A percentile compares a stretch with the other conserved stretches of the same genome.
These are phyloP conservation scores for Pecten maximus DNA, from an alignment of 2,888 invertebrate species.

Conservation along the genomic window DNA sequence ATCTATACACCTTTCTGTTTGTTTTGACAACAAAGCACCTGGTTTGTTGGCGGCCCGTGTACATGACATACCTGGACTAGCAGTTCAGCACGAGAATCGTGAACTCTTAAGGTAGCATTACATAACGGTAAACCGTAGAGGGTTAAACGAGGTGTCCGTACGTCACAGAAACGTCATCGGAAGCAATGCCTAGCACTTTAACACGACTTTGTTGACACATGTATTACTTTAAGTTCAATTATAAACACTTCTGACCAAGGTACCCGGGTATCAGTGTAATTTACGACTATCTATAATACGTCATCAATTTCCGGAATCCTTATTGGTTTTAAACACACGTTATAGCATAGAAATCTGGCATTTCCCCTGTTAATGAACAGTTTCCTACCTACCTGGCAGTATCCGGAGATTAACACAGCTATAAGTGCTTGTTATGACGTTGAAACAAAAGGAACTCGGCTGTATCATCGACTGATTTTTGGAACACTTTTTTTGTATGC, in stretches of 20 bases:
- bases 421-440: too few relatives aligned
- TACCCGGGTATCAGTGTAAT: neutral
- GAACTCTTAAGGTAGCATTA: neutral
- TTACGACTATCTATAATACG: neutral
- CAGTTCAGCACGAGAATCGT: neutral
- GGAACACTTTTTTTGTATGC: too few relatives aligned
- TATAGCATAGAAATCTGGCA: too few relatives aligned
- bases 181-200: neutral
- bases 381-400: too few relatives aligned
- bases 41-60: neutral
- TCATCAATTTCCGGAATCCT: neutral
- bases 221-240: neutral
- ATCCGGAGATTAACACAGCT: too few relatives aligned
- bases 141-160: neutral
- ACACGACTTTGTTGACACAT: neutral
- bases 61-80: neutral
- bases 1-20: neutral
- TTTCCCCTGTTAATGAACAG: too few relatives aligned
- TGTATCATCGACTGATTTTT: too few relatives aligned
- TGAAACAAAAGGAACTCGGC: too few relatives aligned
- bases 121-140: neutral
- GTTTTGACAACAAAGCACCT: constrained; percentile 9
- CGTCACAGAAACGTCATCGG: constrained; percentile 15
- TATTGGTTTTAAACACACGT: too few relatives aligned
- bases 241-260: neutral